phyloP scores from a whole-genome alignment of 2,113 vertebrate species.

The Caretta caretta region DNA sequence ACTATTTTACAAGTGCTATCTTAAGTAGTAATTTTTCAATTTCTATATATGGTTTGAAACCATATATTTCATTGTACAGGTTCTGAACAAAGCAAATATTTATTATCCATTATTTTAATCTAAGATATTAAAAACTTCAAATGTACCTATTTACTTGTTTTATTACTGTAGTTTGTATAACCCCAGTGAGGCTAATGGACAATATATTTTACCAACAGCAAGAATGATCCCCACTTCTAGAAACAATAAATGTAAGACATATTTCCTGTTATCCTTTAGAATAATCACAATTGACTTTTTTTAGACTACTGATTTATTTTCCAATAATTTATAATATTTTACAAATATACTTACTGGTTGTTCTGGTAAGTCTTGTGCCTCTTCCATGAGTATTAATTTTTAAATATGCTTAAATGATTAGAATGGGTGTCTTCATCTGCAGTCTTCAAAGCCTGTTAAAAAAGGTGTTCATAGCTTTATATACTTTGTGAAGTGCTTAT shows the following conservation, averaged over 20 bases:
- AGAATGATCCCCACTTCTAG: not conserved
- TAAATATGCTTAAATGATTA: constrained; percentile 30
- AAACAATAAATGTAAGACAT: not conserved
- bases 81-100: not conserved
- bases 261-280: constrained; percentile 13
- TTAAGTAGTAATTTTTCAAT: not conserved
- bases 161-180: not conserved
- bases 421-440: constrained; percentile 50
- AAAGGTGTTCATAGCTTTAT: constrained; percentile 78
- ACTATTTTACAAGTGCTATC: not conserved
- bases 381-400: constrained; percentile 80
- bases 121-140: not conserved
- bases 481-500: constrained; percentile 70
- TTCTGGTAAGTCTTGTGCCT: constrained; percentile 80
- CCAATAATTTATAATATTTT: constrained; percentile 20
- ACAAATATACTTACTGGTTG: constrained; percentile 80
- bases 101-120: not conserved
- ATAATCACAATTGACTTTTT: not conserved
- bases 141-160: not conserved
- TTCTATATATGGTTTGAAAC: not conserved
- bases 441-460: constrained; percentile 79
- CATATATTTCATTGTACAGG: not conserved
- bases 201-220: not conserved
- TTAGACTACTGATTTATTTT: not conserved
- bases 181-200: not conserved